These are phyloP conservation scores for Cyrtonyx montezumae DNA, from an alignment of 2,113 vertebrate genomes.

Conservation along the genomic window DNA sequence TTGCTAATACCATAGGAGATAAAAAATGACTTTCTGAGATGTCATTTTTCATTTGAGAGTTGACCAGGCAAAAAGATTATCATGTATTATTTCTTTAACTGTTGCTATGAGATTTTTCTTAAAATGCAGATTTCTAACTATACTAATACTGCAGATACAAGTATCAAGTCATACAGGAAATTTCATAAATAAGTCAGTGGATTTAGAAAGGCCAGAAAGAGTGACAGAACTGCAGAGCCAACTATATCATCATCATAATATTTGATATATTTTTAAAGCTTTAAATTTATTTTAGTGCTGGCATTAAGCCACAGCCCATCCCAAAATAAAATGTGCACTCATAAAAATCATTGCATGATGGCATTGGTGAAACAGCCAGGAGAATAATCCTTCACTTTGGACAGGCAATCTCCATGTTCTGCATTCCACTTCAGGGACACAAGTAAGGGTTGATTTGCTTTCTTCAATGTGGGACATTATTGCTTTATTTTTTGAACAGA, in stretches of 20 bases:
- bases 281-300: conserved; percentile 8
- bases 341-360: background rate
- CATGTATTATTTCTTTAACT: background rate
- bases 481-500: background rate
- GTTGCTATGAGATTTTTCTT: background rate
- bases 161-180: background rate
- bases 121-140: background rate
- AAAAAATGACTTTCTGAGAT: background rate
- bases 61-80: background rate
- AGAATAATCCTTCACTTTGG: background rate
- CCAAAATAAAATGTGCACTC: background rate
- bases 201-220: conserved; percentile 2
- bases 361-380: background rate
- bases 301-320: background rate
- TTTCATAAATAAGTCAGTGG: background rate
- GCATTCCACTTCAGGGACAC: background rate
- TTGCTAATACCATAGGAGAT: background rate
- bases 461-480: background rate
- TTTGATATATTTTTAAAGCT: conserved; percentile 10
- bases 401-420: background rate
- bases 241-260: background rate
- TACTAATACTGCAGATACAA: background rate
- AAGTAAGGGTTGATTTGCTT: background rate
- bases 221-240: background rate
- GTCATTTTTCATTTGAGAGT: background rate